Evolutionary conservation across 1,140 invertebrate species (phyloP).

Genomic region (Euglossa dilemma): DNA sequence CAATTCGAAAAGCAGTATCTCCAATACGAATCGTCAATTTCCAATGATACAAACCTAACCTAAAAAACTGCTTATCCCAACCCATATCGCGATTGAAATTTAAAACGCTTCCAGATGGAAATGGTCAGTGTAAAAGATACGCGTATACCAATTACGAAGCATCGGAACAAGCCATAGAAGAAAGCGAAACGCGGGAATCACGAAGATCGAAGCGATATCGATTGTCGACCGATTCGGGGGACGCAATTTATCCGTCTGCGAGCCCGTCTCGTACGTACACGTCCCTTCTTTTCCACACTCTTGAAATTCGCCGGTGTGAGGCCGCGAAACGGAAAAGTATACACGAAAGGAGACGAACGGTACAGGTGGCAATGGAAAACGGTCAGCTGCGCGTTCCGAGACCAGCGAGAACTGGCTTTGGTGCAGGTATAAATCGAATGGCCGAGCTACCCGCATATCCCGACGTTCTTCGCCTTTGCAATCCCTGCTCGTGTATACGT

Average conservation of each 20-base stretch:
- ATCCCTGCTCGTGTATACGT: background rate
- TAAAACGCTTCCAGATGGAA: too few species aligned
- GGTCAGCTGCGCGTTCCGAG: constrained; percentile 47
- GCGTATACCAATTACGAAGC: too few species aligned
- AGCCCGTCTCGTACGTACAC: background rate
- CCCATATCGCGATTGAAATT: too few species aligned
- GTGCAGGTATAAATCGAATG: constrained; percentile 25
- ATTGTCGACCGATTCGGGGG: background rate
- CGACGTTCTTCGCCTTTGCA: background rate
- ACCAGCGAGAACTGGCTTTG: constrained; percentile 22
- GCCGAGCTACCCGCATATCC: constrained; percentile 25
- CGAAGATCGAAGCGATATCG: background rate
- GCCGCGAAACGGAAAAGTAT: constrained; percentile 47
- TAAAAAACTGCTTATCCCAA: too few species aligned
- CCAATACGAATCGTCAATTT: too few species aligned
- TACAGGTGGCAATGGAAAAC: constrained; percentile 55
- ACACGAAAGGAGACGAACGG: constrained; percentile 32
- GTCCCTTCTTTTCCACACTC: background rate
- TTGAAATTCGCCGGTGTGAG: constrained; percentile 6
- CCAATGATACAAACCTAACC: too few species aligned
- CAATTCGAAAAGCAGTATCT: too few species aligned
- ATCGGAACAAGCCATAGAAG: background rate
- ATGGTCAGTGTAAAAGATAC: too few species aligned
- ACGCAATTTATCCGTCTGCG: constrained; percentile 4
- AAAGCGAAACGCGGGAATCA: background rate